These are phyloP conservation scores for Lasioglossum calceatum DNA, from an alignment of 2,888 invertebrate genomes.

Conservation along the genomic window DNA sequence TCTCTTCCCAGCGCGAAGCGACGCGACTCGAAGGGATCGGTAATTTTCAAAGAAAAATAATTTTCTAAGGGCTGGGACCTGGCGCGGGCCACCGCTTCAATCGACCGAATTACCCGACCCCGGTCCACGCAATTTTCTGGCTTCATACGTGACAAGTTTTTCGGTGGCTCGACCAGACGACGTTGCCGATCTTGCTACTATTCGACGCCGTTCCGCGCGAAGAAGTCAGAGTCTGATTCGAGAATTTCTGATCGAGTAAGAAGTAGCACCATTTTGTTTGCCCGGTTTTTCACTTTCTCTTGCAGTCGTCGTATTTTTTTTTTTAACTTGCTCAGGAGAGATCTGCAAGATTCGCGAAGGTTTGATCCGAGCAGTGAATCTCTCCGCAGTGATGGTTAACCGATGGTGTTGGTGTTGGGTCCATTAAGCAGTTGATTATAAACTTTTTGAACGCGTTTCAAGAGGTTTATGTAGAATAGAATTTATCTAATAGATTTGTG, in stretches of 20 bases:
- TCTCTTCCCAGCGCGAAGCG: conserved; percentile 56
- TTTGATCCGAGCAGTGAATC: neutral
- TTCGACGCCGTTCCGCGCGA: neutral
- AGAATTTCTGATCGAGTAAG: neutral
- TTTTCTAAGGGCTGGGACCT: conserved; percentile 79
- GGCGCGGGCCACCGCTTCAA: conserved; percentile 54
- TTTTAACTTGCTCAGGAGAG: neutral
- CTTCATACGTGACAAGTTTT: conserved; percentile 45
- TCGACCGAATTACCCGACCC: conserved; percentile 59
- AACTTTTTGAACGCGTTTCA: neutral
- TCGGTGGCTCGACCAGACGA: neutral
- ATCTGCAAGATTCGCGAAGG: neutral
- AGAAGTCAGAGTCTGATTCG: neutral
- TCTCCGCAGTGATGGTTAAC: neutral
- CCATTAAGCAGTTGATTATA: neutral
- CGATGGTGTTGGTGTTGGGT: neutral
- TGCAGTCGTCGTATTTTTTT: neutral
- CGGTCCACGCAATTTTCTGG: conserved; percentile 43
- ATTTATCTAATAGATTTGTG: neutral
- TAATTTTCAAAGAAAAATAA: conserved; percentile 83
- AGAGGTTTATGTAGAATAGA: neutral
- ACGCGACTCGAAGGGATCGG: conserved; percentile 75
- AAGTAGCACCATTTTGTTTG: neutral
- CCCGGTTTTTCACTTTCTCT: neutral
- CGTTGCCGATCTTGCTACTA: neutral